Conservation (phyloP, 2,888 invertebrate species). For the Coremacera marginata region DNA sequence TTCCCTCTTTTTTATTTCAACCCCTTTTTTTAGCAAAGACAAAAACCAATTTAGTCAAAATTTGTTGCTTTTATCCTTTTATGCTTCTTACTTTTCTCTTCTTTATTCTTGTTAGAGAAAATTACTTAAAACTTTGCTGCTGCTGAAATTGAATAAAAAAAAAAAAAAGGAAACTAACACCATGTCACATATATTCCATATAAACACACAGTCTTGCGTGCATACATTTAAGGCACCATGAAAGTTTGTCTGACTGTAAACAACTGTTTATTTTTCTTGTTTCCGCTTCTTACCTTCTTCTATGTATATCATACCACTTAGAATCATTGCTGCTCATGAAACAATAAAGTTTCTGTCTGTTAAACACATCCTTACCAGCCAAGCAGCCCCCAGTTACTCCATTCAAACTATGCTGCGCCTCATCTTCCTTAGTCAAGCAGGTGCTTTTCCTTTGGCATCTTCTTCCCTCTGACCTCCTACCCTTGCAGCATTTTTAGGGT, state of each 20-base stretch:
- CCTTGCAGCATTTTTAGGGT: background rate
- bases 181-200: background rate
- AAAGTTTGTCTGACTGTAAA: background rate
- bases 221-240: background rate
- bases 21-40: background rate
- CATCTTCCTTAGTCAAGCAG: background rate
- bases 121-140: conserved; percentile 27
- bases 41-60: conserved; percentile 34
- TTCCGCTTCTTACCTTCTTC: background rate
- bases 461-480: background rate
- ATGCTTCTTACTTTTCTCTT: background rate
- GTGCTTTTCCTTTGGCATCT: background rate
- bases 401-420: background rate
- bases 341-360: background rate
- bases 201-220: background rate
- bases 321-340: background rate
- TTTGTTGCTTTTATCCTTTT: conserved; percentile 11
- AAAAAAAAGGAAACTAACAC: too few species aligned
- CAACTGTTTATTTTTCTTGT: conserved; percentile 9
- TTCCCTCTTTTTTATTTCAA: too few species aligned
- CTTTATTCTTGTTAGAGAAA: background rate
- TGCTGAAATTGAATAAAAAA: background rate
- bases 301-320: background rate
- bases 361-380: background rate
- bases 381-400: background rate